Evolutionary conservation across 2,888 invertebrate species (phyloP).

Genomic region (Phengaris arion): DNA sequence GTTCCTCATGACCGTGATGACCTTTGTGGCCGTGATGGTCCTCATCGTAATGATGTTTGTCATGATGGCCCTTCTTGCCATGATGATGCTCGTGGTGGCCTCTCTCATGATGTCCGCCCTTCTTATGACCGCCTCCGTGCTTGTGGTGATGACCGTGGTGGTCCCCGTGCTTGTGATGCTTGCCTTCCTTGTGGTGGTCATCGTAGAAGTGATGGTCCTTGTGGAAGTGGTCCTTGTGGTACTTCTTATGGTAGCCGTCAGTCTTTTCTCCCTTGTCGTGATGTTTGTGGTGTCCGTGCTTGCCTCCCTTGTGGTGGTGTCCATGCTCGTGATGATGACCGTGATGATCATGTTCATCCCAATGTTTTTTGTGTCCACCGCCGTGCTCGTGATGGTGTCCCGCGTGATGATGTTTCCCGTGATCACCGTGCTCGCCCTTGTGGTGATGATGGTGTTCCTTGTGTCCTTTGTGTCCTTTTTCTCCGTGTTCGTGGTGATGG

Average conservation of each 20-base stretch:
- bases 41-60: slow-evolving; percentile 70
- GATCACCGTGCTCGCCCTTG: slow-evolving; percentile 68
- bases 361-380: slow-evolving; percentile 69
- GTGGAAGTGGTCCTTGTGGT: slow-evolving; percentile 72
- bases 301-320: slow-evolving; percentile 70
- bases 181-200: slow-evolving; percentile 70
- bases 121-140: slow-evolving; percentile 69
- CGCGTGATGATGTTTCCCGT: slow-evolving; percentile 68
- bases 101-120: slow-evolving; percentile 68
- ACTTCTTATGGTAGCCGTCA: slow-evolving; percentile 73
- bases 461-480: slow-evolving; percentile 69
- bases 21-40: slow-evolving; percentile 73
- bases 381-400: slow-evolving; percentile 70
- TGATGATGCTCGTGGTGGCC: slow-evolving; percentile 73
- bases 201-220: slow-evolving; percentile 76
- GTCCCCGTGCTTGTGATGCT: slow-evolving; percentile 71
- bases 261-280: slow-evolving; percentile 71
- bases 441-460: slow-evolving; percentile 74
- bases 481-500: slow-evolving; percentile 69
- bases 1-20: slow-evolving; percentile 72
- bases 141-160: slow-evolving; percentile 71
- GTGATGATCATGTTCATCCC: slow-evolving; percentile 67
- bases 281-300: slow-evolving; percentile 69
- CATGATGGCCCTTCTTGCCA: slow-evolving; percentile 69
- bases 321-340: slow-evolving; percentile 71